phyloP scores from a whole-genome alignment of 2,888 invertebrate species.

The Mythimna loreyi region DNA sequence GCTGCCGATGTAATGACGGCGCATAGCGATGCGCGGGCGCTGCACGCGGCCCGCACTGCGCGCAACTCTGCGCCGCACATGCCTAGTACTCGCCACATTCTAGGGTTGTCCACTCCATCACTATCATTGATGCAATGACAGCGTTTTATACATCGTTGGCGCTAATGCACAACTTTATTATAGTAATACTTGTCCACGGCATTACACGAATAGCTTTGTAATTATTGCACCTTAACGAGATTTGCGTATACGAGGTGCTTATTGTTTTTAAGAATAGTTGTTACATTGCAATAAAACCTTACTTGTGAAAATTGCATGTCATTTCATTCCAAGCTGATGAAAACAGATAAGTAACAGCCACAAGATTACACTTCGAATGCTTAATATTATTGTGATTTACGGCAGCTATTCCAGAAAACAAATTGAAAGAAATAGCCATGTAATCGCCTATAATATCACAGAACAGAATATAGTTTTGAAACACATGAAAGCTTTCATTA shows the following conservation, averaged over 20 bases:
- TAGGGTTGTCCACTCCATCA: constrained; percentile 46
- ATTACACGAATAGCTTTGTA: constrained; percentile 6
- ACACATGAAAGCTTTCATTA: constrained; percentile 48
- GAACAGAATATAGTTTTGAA: constrained; percentile 47
- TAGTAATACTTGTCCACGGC: constrained; percentile 23
- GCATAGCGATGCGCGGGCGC: constrained; percentile 62
- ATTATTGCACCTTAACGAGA: constrained; percentile 33
- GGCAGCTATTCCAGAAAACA: constrained; percentile 46
- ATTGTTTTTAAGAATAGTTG: constrained; percentile 43
- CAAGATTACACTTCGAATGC: constrained; percentile 18
- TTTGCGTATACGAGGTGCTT: constrained; percentile 26
- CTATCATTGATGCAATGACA: constrained; percentile 34
- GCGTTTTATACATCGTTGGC: constrained; percentile 27
- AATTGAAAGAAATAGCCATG: constrained; percentile 45
- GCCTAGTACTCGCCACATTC: constrained; percentile 36
- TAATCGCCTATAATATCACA: constrained; percentile 43
- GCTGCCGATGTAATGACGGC: constrained; percentile 85
- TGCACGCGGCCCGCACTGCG: constrained; percentile 56
- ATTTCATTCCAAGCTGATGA: constrained; percentile 34
- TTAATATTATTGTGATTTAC: constrained; percentile 43
- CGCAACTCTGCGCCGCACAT: constrained; percentile 36
- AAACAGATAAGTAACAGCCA: constrained; percentile 14
- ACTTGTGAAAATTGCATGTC: constrained; percentile 37
- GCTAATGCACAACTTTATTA: constrained; percentile 37
- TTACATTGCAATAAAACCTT: constrained; percentile 45